Percentiles rank a stretch among this genome's conserved stretches.
phyloP scores from a whole-genome alignment of 2,888 invertebrate genomes.

The Minunthozetes semirufus region DNA sequence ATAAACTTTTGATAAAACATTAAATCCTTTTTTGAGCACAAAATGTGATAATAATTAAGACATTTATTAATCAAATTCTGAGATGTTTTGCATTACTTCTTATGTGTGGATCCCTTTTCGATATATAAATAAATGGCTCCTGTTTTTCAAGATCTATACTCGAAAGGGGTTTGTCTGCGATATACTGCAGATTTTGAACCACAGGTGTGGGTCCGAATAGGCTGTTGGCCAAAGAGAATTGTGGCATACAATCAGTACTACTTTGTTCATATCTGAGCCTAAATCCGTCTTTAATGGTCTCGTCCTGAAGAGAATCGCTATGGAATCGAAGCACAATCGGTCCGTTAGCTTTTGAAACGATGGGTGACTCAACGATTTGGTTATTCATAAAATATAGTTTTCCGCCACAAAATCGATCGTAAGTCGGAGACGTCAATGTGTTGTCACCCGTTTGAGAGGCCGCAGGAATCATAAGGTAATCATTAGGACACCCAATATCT shows the following conservation, averaged over 20 bases:
- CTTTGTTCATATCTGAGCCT: conserved; percentile 38
- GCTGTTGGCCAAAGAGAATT: background rate
- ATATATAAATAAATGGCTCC: background rate
- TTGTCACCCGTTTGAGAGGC: conserved; percentile 35
- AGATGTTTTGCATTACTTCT: conserved; percentile 16
- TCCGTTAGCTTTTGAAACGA: conserved; percentile 36
- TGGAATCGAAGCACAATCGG: conserved; percentile 39
- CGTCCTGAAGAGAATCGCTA: conserved; percentile 30
- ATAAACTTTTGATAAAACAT: background rate
- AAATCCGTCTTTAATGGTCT: conserved; percentile 36
- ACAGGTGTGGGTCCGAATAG: background rate
- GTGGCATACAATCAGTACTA: conserved; percentile 30
- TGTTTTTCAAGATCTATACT: conserved; percentile 12
- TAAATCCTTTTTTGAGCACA: background rate
- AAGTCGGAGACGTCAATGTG: too few species aligned
- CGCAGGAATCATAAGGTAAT: conserved; percentile 38
- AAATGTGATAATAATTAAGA: background rate
- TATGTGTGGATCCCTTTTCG: background rate
- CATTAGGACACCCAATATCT: conserved; percentile 33
- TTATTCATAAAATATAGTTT: conserved; percentile 16
- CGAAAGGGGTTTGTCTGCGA: background rate
- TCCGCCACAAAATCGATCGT: conserved; percentile 39
- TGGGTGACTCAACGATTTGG: background rate
- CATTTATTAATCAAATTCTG: background rate
- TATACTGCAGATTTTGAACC: background rate